Percentiles rank a stretch among this genome's conserved stretches.
These are phyloP conservation scores for Strix aluco DNA, from an alignment of 2,113 vertebrate species.

Conservation along the genomic window DNA sequence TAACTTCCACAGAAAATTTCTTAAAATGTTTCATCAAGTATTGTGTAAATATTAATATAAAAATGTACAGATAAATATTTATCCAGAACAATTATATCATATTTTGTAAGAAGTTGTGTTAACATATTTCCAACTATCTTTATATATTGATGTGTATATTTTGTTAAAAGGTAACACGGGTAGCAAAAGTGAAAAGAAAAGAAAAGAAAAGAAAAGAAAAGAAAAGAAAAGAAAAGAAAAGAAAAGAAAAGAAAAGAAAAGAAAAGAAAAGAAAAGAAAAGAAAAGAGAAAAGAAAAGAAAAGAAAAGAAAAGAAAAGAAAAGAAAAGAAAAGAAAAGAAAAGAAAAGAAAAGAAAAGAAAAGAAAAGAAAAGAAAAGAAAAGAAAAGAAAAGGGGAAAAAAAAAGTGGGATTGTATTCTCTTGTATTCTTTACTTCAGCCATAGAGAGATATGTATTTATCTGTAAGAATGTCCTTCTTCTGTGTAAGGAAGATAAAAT, in stretches of 20 bases:
- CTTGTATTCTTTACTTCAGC: not conserved
- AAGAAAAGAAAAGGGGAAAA: accelerated
- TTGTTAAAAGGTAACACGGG: not conserved
- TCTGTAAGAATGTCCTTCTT: not conserved
- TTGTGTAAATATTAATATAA: not conserved
- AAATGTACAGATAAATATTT: not conserved
- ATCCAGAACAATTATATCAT: not conserved
- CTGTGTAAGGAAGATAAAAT: not conserved
- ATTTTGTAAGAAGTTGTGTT: not conserved
- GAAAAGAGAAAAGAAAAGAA: too few species aligned
- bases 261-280: too few species aligned
- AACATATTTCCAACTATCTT: not conserved
- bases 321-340: too few species aligned
- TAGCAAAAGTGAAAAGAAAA: not conserved
- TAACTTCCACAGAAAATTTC: not conserved
- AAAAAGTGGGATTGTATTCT: not conserved
- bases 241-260: too few species aligned
- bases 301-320: too few species aligned
- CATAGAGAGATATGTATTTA: not conserved
- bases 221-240: too few species aligned
- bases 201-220: too few species aligned
- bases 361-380: not conserved
- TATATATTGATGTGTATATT: not conserved
- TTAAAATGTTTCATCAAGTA: not conserved
- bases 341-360: too few species aligned